Percentiles rank a stretch among this genome's conserved stretches.
Conservation (phyloP, 1,140 invertebrate species). For the Bombus soroeensis region DNA sequence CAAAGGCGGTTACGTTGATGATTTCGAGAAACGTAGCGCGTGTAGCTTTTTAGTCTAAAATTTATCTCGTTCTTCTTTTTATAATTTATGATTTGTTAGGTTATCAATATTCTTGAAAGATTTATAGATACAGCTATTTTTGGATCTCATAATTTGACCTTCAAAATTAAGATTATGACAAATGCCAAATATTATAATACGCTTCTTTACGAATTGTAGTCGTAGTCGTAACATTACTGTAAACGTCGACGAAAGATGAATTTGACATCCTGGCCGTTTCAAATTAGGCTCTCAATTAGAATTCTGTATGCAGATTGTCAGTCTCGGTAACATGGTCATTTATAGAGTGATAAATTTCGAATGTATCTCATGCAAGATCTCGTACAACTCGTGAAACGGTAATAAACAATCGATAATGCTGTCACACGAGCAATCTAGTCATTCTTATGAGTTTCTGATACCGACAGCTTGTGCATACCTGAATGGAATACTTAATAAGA, state of each 20-base stretch:
- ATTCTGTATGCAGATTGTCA: background rate
- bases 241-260: background rate
- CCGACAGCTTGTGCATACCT: slow-evolving; percentile 11
- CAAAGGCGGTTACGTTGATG: background rate
- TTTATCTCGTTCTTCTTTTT: background rate
- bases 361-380: slow-evolving; percentile 36
- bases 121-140: background rate
- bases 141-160: background rate
- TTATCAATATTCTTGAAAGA: background rate
- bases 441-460: slow-evolving; percentile 48
- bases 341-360: slow-evolving; percentile 17
- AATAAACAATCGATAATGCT: slow-evolving; percentile 45
- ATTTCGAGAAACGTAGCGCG: background rate
- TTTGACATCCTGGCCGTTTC: background rate
- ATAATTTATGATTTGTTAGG: background rate
- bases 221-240: background rate
- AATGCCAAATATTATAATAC: background rate
- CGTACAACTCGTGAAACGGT: slow-evolving; percentile 25
- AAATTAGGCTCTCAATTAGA: slow-evolving; percentile 16
- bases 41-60: background rate
- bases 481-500: slow-evolving; percentile 26
- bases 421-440: slow-evolving; percentile 32
- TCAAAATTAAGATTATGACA: background rate
- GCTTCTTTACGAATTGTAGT: background rate
- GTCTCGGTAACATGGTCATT: slow-evolving; percentile 16